These are phyloP conservation scores for Aldrovandia affinis DNA, from an alignment of 2,797 vertebrate species.

Conservation along the genomic window DNA sequence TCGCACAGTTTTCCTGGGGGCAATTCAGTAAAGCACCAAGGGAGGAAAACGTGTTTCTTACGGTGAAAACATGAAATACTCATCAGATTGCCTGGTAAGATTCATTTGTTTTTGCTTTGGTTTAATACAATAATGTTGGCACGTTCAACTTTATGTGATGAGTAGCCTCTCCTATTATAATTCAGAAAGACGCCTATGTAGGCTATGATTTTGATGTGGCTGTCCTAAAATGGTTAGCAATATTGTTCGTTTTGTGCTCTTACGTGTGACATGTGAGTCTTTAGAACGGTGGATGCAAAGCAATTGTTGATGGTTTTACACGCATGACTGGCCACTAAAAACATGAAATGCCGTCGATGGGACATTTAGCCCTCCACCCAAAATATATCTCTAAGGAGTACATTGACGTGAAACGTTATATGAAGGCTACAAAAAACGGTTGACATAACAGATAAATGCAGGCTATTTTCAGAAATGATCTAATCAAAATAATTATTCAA, in stretches of 20 bases:
- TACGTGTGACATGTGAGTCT: neutral
- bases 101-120: neutral
- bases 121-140: neutral
- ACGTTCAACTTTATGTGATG: neutral
- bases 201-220: neutral
- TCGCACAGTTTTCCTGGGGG: neutral
- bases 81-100: conserved; percentile 24
- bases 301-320: neutral
- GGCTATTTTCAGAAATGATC: neutral
- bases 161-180: neutral
- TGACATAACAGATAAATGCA: neutral
- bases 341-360: neutral
- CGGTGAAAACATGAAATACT: conserved; percentile 2
- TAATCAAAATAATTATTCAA: neutral
- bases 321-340: neutral
- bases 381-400: too few species aligned
- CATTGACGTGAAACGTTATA: neutral
- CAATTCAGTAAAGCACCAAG: neutral
- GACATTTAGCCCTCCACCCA: too few species aligned
- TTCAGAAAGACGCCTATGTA: neutral
- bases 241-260: neutral
- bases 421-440: neutral
- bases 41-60: conserved; percentile 10
- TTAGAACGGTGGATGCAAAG: neutral
- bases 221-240: neutral